Evolutionary conservation across 2,797 vertebrate genomes (phyloP).

Genomic region (Rhodeus uyekii): DNA sequence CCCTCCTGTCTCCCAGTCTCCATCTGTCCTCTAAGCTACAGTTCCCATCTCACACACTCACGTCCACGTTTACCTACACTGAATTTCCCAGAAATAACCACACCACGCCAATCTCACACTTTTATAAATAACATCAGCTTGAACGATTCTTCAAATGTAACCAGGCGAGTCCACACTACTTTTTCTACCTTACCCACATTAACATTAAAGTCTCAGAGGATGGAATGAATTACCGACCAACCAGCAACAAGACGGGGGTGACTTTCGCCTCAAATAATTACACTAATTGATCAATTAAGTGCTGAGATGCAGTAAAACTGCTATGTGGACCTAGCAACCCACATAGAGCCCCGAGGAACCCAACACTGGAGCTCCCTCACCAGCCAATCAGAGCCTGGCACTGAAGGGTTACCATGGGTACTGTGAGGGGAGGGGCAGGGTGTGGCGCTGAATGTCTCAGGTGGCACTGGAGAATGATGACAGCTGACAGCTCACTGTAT

Average conservation of each 20-base stretch:
- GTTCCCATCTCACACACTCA: conserved; percentile 48
- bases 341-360: conserved; percentile 59
- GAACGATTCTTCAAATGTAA: conserved; percentile 8
- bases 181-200: conserved; percentile 31
- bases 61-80: conserved; percentile 28
- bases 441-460: conserved; percentile 77
- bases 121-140: conserved; percentile 22
- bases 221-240: conserved; percentile 68
- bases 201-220: conserved; percentile 42
- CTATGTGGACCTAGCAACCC: conserved; percentile 36
- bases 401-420: conserved; percentile 73
- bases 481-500: conserved; percentile 76
- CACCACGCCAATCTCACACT: conserved; percentile 47
- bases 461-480: conserved; percentile 78
- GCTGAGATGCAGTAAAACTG: conserved; percentile 71
- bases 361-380: conserved; percentile 32
- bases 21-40: conserved; percentile 74
- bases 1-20: conserved; percentile 81
- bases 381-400: conserved; percentile 54
- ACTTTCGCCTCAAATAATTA: conserved; percentile 81
- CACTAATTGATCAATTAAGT: conserved; percentile 83
- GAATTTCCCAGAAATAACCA: conserved; percentile 51
- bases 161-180: background rate
- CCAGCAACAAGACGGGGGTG: conserved; percentile 69
- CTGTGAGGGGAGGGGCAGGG: conserved; percentile 71